Conservation (phyloP, 2,113 vertebrate genomes). For the Ammodytes marinus region DNA sequence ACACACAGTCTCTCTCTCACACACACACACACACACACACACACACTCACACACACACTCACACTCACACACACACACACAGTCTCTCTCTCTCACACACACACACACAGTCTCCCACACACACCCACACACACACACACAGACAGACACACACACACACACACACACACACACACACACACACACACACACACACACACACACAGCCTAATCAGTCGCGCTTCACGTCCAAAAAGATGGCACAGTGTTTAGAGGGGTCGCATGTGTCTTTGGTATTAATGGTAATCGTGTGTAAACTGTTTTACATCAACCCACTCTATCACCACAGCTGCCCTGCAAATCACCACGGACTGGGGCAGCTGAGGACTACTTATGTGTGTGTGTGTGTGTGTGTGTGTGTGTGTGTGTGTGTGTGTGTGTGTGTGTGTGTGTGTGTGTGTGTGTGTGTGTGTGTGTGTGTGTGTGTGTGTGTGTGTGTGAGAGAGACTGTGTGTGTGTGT, state of each 20-base stretch:
- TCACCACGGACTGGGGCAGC: constrained; percentile 75
- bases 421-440: constrained; percentile 39
- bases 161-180: constrained; percentile 46
- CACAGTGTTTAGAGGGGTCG: constrained; percentile 66
- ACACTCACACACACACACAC: constrained; percentile 48
- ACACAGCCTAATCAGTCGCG: constrained; percentile 82
- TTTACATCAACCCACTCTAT: constrained; percentile 78
- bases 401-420: constrained; percentile 38
- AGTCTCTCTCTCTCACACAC: too few relatives aligned
- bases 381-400: constrained; percentile 49
- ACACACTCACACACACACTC: constrained; percentile 42
- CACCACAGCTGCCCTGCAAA: constrained; percentile 85
- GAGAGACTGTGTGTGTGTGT: constrained; percentile 37
- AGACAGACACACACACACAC: not conserved
- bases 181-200: constrained; percentile 50
- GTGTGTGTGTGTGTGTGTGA: constrained; percentile 49
- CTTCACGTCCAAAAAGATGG: constrained; percentile 78
- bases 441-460: constrained; percentile 36
- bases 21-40: too few relatives aligned
- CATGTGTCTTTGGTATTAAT: constrained; percentile 85
- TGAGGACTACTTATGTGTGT: constrained; percentile 65
- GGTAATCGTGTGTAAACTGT: constrained; percentile 88
- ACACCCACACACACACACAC: too few relatives aligned
- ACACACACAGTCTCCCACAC: too few relatives aligned
- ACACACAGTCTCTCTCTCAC: too few relatives aligned